Base-by-base conservation (phyloP, 2,888 invertebrate genomes). In the Nowickia ferox region DNA sequence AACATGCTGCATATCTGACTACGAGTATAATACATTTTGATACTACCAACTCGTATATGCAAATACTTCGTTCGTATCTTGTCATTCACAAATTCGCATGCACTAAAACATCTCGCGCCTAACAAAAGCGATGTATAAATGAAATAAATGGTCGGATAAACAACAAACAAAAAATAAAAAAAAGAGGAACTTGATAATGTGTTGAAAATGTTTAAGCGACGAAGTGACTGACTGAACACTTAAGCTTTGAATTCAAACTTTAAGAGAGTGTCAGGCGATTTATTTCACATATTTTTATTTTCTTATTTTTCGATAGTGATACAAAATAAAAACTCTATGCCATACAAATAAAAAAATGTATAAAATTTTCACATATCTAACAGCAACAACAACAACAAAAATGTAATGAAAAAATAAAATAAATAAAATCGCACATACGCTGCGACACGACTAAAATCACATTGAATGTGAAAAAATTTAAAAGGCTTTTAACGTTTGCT, bases 381-480 rank as follows among this genome's bases (percentile, higher is more conserved):
- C 42, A 76, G n/a, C 63, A 78, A 55, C 38, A 63, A 51, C 77
- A 84, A 77, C 30, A 71, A 65, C 15, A 13, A 59, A 15, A 59
- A n/a, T 22, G 17, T 1, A 74, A 8, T 63, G 53, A 19, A 61
- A 44, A 72, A 81, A 66, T 61, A 72, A n/a, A 1, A 42, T 11
- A 72, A 75, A 65, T 48, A 75, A 86, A 88, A 91, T 90, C 90
- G 88, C 90, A 90, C 91, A 91, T 90, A 90, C 91, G 90, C 90
- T 88, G 88, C 89, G 88, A 88, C 88, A 30, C 30, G 6, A 30
- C 30, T 30, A 89, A 87, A 87, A 88, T 82, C 87, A 72, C 74
- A 84, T 82, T 71, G 68, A 69, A 81, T 76, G 81, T 79, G 79
- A 51, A 83, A 83, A 72, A 80, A 61, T 84, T 84, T 84, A 88